Conservation (phyloP, 1,140 invertebrate species). For the Globodera rostochiensis region DNA sequence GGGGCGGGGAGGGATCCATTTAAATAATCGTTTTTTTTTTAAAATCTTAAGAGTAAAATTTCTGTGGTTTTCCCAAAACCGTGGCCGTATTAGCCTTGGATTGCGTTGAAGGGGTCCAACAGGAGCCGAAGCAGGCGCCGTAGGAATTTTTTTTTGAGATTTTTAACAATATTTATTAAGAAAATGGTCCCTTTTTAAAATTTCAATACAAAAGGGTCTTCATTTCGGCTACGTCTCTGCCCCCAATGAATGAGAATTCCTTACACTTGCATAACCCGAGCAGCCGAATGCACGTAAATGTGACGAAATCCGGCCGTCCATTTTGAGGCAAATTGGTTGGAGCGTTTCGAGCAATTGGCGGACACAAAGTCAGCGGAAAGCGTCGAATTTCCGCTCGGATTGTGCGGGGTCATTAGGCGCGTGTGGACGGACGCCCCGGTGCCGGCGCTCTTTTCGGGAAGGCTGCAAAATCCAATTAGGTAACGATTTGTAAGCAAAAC, state of each 20-base stretch:
- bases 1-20: no score
- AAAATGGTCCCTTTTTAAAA: no score
- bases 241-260: background rate
- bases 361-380: conserved; percentile 25
- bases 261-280: conserved; percentile 31
- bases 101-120: no score
- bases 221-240: no score
- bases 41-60: no score
- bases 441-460: conserved; percentile 16
- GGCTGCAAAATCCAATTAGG: conserved; percentile 9
- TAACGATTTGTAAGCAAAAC: conserved; percentile 54
- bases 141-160: no score
- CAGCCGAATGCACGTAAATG: conserved; percentile 52
- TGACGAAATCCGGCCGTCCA: conserved; percentile 63
- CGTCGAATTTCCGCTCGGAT: conserved; percentile 13
- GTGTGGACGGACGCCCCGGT: conserved; percentile 21
- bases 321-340: conserved; percentile 58
- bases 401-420: conserved; percentile 11
- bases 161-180: no score
- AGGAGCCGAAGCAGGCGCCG: no score
- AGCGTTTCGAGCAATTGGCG: conserved; percentile 27
- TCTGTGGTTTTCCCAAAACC: no score
- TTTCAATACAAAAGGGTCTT: no score
- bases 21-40: no score
- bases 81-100: no score